phyloP scores from a whole-genome alignment of 1,140 invertebrate genomes.

The Drosophila triauraria region DNA sequence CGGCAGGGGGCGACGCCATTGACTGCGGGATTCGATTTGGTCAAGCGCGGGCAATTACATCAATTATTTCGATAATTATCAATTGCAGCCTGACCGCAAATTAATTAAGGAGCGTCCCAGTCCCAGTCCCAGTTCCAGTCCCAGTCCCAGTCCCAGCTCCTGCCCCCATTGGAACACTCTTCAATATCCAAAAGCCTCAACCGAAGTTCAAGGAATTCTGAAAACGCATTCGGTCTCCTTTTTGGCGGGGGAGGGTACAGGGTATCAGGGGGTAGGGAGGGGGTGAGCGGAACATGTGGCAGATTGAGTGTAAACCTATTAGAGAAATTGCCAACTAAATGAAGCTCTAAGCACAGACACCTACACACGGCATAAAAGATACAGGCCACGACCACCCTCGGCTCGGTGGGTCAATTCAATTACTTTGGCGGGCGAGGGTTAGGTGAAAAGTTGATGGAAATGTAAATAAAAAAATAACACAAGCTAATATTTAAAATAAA shows the following conservation, averaged over 20 bases:
- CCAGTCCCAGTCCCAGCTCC: not conserved
- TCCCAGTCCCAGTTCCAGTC: not conserved
- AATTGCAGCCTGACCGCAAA: slow-evolving; percentile 40
- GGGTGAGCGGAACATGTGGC: slow-evolving; percentile 4
- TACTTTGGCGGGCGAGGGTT: slow-evolving; percentile 42
- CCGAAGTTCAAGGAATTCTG: slow-evolving; percentile 9
- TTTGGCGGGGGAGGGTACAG: slow-evolving; percentile 1
- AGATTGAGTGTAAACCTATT: slow-evolving; percentile 83
- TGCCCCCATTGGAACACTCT: not conserved
- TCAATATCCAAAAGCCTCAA: not conserved
- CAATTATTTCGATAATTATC: slow-evolving; percentile 55
- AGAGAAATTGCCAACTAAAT: slow-evolving; percentile 80
- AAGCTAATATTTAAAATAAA: not conserved
- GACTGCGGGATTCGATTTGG: slow-evolving; percentile 49
- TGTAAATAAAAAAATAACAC: not conserved
- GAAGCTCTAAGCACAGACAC: slow-evolving; percentile 52
- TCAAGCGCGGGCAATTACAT: slow-evolving; percentile 52
- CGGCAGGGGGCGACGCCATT: slow-evolving; percentile 20
- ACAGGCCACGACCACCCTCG: slow-evolving; percentile 25
- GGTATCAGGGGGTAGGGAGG: not conserved
- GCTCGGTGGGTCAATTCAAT: slow-evolving; percentile 68
- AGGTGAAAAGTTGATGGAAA: not conserved
- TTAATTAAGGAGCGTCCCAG: slow-evolving; percentile 21
- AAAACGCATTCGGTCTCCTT: slow-evolving; percentile 13
- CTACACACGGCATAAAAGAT: slow-evolving; percentile 13